Evolutionary conservation across 2,888 invertebrate genomes (phyloP).

Genomic region (Cyaniris semiargus): DNA sequence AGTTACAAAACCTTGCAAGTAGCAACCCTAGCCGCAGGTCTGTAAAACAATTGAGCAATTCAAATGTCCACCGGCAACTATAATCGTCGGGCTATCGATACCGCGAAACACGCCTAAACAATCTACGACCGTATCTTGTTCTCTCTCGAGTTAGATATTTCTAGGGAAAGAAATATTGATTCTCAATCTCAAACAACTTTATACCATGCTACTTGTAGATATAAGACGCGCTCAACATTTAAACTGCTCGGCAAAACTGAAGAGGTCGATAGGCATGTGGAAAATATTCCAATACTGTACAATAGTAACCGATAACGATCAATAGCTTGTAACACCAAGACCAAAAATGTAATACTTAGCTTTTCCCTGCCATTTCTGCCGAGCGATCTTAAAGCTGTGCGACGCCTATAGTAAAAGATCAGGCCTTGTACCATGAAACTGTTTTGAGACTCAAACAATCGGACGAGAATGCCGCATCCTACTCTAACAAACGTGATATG

Average conservation of each 20-base stretch:
- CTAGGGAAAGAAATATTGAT: slow-evolving; percentile 3
- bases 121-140: slow-evolving; percentile 19
- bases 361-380: no score
- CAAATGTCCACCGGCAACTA: slow-evolving; percentile 26
- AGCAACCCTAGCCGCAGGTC: slow-evolving; percentile 5
- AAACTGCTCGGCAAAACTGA: not conserved
- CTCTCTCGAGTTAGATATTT: slow-evolving; percentile 12
- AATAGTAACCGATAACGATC: no score
- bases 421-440: no score
- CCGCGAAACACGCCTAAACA: slow-evolving; percentile 15
- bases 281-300: no score
- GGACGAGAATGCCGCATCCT: no score
- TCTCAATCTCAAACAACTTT: not conserved
- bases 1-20: not conserved
- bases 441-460: no score
- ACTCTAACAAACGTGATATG: no score
- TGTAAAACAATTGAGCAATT: slow-evolving; percentile 30
- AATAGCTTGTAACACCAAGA: no score
- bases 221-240: not conserved
- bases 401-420: no score
- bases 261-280: not conserved
- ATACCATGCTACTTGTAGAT: not conserved
- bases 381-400: no score
- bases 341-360: no score
- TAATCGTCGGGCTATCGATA: slow-evolving; percentile 25